phyloP scores from a whole-genome alignment of 2,888 invertebrate genomes.

The Nemurella pictetii region DNA sequence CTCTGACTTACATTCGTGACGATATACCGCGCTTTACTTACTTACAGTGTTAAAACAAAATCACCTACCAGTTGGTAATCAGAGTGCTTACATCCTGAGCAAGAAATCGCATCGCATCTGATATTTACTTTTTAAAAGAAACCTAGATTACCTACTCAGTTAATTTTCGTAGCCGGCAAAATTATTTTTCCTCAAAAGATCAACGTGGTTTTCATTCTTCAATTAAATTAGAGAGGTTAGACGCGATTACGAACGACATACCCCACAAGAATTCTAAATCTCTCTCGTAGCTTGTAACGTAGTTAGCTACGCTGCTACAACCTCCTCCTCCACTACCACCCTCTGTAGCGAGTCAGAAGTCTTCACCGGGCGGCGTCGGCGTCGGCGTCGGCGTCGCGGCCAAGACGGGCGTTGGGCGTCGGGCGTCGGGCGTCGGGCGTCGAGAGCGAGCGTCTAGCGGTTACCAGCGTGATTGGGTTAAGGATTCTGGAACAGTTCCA shows the following conservation, averaged over 20 bases:
- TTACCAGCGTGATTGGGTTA: conserved; percentile 29
- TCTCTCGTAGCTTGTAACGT: conserved; percentile 22
- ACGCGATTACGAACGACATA: conserved; percentile 27
- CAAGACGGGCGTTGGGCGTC: too few relatives aligned
- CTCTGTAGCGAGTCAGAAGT: not conserved
- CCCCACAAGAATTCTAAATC: conserved; percentile 23
- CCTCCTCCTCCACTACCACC: conserved; percentile 4
- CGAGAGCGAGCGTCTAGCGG: conserved; percentile 15
- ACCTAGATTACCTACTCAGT: not conserved
- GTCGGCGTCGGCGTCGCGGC: not conserved
- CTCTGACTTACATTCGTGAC: too few relatives aligned
- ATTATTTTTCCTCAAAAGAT: conserved; percentile 20
- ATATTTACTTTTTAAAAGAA: too few relatives aligned
- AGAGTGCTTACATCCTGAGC: too few relatives aligned
- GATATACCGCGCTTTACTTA: too few relatives aligned
- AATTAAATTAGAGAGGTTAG: conserved; percentile 30
- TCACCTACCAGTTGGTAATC: too few relatives aligned
- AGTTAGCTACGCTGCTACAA: conserved; percentile 16
- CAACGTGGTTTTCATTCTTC: conserved; percentile 28
- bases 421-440: too few relatives aligned
- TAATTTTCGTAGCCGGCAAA: not conserved
- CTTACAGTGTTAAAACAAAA: too few relatives aligned
- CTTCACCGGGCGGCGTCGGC: not conserved
- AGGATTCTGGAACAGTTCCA: conserved; percentile 18
- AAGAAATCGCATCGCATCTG: too few relatives aligned